Percentiles rank a stretch among this genome's conserved stretches.
phyloP scores from a whole-genome alignment of 2,113 vertebrate genomes.

The Cyprinodon tularosa region DNA sequence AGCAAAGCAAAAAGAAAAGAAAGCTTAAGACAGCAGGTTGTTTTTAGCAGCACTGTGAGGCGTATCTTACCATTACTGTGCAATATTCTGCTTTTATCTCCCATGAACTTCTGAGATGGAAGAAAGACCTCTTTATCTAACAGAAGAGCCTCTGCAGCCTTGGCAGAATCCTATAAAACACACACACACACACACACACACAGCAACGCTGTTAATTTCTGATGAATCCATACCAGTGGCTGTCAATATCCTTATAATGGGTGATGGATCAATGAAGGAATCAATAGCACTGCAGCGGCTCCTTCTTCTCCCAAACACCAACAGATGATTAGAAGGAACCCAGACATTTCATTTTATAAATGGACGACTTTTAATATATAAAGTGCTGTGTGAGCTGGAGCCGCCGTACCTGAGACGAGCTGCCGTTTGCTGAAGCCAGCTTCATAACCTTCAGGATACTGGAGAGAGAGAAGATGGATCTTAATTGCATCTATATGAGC shows the following conservation, averaged over 20 bases:
- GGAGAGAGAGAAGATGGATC: constrained; percentile 31
- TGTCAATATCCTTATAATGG: constrained; percentile 58
- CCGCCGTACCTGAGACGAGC: constrained; percentile 85
- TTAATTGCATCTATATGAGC: background rate
- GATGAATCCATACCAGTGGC: constrained; percentile 56
- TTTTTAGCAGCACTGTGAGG: background rate
- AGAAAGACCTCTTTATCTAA: constrained; percentile 91
- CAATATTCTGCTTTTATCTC: constrained; percentile 85
- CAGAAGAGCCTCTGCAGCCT: constrained; percentile 85
- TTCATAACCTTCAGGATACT: constrained; percentile 98
- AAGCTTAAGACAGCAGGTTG: background rate
- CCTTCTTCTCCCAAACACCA: constrained; percentile 47
- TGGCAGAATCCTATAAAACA: constrained; percentile 79
- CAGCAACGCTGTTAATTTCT: constrained; percentile 45
- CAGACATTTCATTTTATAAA: constrained; percentile 20
- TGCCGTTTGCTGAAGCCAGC: constrained; percentile 87
- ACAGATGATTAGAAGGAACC: constrained; percentile 31
- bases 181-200: constrained; percentile 17
- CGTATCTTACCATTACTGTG: constrained; percentile 82
- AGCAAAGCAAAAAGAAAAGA: background rate
- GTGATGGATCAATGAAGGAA: constrained; percentile 53
- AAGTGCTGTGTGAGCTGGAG: constrained; percentile 20
- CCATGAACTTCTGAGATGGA: constrained; percentile 87
- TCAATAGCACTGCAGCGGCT: constrained; percentile 38
- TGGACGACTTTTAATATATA: background rate